Evolutionary conservation across 53 echinoderm and acorn worm species (phyloP), one percentile per base, ranked within the genome.

Genomic region (Crossaster papposus): DNA sequence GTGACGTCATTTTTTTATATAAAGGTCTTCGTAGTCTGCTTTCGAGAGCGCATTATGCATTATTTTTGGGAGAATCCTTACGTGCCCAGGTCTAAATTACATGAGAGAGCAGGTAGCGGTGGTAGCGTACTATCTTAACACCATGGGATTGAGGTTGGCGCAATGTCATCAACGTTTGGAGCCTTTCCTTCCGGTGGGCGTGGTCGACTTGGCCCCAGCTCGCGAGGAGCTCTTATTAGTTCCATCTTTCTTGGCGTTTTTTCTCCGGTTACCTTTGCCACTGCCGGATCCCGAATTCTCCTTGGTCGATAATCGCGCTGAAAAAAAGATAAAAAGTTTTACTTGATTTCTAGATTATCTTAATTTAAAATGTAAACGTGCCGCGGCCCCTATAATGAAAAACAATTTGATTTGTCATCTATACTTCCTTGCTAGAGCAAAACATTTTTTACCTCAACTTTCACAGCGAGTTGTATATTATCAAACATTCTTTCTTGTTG

Each of bases 261-360:
- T 93, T 68, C 83, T 93, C n/a, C 89, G 28, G 8, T 83, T 72
- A 22, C 90, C 88, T 65, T 95, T 96, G 62, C 88, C 94, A 64
- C 95, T 95, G 4, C 81, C 87, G n/a, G 81, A 55, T 1, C 77
- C 80, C 11, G 90, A 72, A 37, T 93, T 91, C 22, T 91, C 96
- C 83, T 94, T 93, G 1, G 94, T 93, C 1, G 94, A 89, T 58
- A 94, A 79, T 14, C 94, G 91, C 13, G 94, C 96, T 96, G 81
- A 64, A 34, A 81, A 7, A 23, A 35, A 80, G 50, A 64, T 32
- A 72, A 50, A 54, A 51, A 72, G 23, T 14, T 13, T 18, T 64
- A 9, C 15, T 64, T 63, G 22, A 71, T 72, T 5, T 72, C 31
- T 13, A 29, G 24, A 33, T 72, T 4, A 54, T 23, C 36, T 31